Base-by-base conservation (phyloP, 2,113 vertebrate genomes). In the Chunga burmeisteri region DNA sequence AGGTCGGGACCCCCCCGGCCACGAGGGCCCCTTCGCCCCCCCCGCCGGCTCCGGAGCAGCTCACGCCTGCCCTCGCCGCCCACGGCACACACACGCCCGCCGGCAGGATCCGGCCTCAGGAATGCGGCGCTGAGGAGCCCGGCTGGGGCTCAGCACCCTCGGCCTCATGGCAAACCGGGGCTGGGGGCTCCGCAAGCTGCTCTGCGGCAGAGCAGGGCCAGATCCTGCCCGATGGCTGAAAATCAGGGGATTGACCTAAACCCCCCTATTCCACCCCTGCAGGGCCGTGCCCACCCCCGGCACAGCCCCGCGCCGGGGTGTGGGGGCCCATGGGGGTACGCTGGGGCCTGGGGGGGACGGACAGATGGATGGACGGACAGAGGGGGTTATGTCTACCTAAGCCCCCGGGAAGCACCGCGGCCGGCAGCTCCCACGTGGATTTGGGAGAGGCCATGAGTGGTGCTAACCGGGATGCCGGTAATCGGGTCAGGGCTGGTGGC, bases 381-480 rank as follows among this genome's bases (percentile, higher is more conserved):
- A 23, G 2, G 4, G 52, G 19, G 20, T 5, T 36, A 21, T 10
- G 3, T 22, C 47, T 20, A 5, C 2, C 12, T 14, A n/a, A 50
- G 6, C 13, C 23, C 19, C 27, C 0, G 2, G 65, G 63, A 58
- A 52, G 42, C 25, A 13, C 6, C 2, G 4, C 59, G 16, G 66
- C 38, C 2, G 5, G 19, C 34, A 17, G 75, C 40, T 44, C 62
- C 70, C n/a, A 6, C 0, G 1, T 4, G 27, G 7, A 22, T 4
- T 10, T 1, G 7, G 53, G 62, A 53, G 23, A 4, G 6, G 40
- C 26, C n/a, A 1, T n/a, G 13, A 3, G 36, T 1, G 38, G 10
- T 27, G 63, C 13, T 19, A 22, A 72, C 38, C 0, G 13, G 52
- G 66, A 21, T 20, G 62, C 18, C 1, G 25, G 36, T 9, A 21